Evolutionary conservation across 2,797 vertebrate species (phyloP).

Genomic region (Ceryle rudis): DNA sequence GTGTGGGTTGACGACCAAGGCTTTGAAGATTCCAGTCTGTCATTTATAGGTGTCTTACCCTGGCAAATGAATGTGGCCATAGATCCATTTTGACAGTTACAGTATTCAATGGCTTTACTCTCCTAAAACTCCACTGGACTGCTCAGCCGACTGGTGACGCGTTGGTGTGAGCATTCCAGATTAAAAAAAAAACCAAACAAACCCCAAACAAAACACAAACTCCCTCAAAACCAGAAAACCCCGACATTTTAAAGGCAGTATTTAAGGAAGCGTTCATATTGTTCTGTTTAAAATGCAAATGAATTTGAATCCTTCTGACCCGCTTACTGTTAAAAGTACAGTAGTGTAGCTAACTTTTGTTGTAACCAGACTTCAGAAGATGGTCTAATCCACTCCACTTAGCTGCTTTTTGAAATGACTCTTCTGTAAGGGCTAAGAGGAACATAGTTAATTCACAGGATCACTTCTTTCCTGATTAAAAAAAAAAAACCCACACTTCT

Average conservation of each 20-base stretch:
- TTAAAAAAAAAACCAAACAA: neutral
- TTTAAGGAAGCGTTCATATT: neutral
- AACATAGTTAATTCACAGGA: neutral
- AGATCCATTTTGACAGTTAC: neutral
- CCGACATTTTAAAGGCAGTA: neutral
- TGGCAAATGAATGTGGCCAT: neutral
- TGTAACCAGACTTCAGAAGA: neutral
- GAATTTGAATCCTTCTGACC: neutral
- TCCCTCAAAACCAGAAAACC: neutral
- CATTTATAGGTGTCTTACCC: neutral
- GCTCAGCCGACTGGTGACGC: neutral
- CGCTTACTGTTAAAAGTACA: neutral
- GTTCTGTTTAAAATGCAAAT: neutral
- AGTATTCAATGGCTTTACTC: neutral
- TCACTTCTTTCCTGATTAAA: neutral
- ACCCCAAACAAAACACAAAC: too few relatives aligned
- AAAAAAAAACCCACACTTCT: neutral
- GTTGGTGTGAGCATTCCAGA: neutral
- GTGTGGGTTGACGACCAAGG: neutral
- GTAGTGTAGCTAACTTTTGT: neutral
- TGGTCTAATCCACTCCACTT: neutral
- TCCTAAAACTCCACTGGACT: neutral
- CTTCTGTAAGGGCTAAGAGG: neutral
- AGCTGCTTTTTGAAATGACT: neutral
- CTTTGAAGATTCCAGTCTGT: neutral